Evolutionary conservation across 2,113 vertebrate genomes (phyloP), one percentile per base, ranked within the genome.

Genomic region (Mohoua ochrocephala): DNA sequence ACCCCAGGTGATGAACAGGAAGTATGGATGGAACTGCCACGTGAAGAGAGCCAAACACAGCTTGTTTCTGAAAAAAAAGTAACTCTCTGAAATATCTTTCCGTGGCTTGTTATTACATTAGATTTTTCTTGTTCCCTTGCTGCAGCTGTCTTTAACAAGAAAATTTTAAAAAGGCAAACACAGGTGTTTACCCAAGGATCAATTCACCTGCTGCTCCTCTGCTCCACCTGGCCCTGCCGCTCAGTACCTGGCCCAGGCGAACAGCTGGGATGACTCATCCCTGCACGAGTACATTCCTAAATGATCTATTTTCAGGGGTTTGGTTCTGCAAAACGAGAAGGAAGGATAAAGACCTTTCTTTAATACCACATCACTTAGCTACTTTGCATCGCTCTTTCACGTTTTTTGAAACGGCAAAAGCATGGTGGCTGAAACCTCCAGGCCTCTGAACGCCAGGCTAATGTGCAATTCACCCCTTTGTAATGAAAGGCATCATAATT

Each of bases 121-220:
- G 70, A 56, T 52, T 80, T 84, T 93, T 91, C 86, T 91, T 91
- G 63, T 47, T 94, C 63, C 52, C 82, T 84, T 92, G 70, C 71
- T 69, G 60, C 84, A 97, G 89, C 96, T 93, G 95, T 71, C 93
- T 88, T 81, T 59, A 49, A 73, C 73, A 71, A 70, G 47, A 92
- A 88, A 86, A 83, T 31, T 44, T 33, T 10, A 1, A 42, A 84
- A 93, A 88, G 70, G 67, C 92, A 96, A 96, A 95, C 96, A 97
- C 7, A 42, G 75, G 31, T 96, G 91, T 97, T 97, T 96, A 89
- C 94, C 70, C 77, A 95, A 65, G 91, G 92, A 93, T 95, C 91
- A 87, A 45, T 91, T 86, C 96, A 95, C 91, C 94, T 94, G 96
- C 95, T 97, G 97, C 61, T 91, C 44, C 23, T 8, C 74, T 45